These are phyloP conservation scores for Dolichoris vasculosae DNA, from an alignment of 1,140 invertebrate genomes.

Conservation along the genomic window DNA sequence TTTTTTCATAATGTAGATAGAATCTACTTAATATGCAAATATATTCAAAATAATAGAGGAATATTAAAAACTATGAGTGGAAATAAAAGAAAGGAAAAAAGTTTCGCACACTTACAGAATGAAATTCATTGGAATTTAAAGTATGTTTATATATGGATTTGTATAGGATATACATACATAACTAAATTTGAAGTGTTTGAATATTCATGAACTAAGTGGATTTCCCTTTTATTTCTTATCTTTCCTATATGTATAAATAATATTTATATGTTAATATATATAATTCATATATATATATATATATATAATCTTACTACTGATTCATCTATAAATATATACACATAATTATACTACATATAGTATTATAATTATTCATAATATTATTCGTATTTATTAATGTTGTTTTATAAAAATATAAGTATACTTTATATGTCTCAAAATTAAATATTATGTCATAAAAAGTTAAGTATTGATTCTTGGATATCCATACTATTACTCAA, in stretches of 20 bases:
- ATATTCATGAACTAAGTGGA: conserved; percentile 16
- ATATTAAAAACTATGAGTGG: not conserved
- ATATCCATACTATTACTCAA: not conserved
- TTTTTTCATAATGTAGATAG: too few relatives aligned
- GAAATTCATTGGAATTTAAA: not conserved
- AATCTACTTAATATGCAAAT: too few relatives aligned
- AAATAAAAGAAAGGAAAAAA: not conserved
- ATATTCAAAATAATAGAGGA: not conserved
- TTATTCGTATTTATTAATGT: not conserved
- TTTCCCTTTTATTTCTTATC: conserved; percentile 21
- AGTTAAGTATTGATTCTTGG: not conserved
- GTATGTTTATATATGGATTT: not conserved
- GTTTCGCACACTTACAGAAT: not conserved
- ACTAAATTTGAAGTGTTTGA: conserved; percentile 6
- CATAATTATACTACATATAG: too few relatives aligned
- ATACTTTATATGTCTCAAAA: not conserved
- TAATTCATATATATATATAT: not conserved
- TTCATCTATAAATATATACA: too few relatives aligned
- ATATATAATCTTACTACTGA: too few relatives aligned
- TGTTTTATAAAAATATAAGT: not conserved
- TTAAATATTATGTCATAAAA: not conserved
- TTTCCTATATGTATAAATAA: not conserved
- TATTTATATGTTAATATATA: not conserved
- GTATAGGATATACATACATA: not conserved
- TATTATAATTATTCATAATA: too few relatives aligned